Conservation (phyloP, 2,113 vertebrate species). For the Anguilla japonica region DNA sequence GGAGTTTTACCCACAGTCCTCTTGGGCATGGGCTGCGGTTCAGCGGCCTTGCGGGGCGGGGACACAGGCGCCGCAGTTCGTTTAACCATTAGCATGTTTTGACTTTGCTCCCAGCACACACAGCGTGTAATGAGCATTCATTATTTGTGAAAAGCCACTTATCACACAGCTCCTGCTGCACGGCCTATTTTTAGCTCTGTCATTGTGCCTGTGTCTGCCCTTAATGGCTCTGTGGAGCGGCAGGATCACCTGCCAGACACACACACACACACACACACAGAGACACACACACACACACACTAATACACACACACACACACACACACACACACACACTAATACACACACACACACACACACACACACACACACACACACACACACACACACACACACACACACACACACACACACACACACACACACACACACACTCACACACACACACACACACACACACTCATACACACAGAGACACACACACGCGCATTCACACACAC, state of each 20-base stretch:
- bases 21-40: background rate
- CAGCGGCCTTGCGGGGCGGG: background rate
- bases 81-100: slow-evolving; percentile 32
- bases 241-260: slow-evolving; percentile 29
- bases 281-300: background rate
- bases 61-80: background rate
- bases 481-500: background rate
- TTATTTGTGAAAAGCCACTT: slow-evolving; percentile 69
- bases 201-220: slow-evolving; percentile 32
- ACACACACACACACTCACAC: background rate
- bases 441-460: no score
- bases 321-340: no score
- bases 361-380: no score
- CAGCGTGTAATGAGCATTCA: slow-evolving; percentile 62
- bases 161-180: slow-evolving; percentile 59
- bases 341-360: no score
- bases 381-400: background rate
- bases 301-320: background rate
- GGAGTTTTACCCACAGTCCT: background rate
- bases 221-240: slow-evolving; percentile 38
- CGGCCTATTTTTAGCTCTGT: slow-evolving; percentile 63
- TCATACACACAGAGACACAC: no score
- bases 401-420: background rate
- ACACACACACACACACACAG: background rate
- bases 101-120: slow-evolving; percentile 14